These are phyloP conservation scores for Acanthurus lineatus DNA, from an alignment of 2,797 vertebrate genomes.

Conservation along the genomic window DNA sequence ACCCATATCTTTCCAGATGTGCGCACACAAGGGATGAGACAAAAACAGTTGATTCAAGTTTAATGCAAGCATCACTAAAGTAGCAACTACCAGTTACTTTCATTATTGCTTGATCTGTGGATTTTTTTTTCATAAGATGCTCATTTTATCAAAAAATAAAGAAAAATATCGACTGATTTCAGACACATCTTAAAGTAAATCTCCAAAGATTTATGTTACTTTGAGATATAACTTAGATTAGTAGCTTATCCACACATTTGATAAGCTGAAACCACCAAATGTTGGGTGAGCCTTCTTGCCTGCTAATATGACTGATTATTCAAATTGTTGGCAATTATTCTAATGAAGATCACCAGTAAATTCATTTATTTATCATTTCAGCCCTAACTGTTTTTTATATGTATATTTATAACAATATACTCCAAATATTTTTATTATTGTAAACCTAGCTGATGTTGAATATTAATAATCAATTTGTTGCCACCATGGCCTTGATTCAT, in stretches of 20 bases:
- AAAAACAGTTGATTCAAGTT: constrained; percentile 42
- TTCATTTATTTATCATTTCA: not conserved
- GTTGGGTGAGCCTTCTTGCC: not conserved
- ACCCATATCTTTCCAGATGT: constrained; percentile 29
- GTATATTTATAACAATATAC: not conserved
- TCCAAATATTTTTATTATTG: constrained; percentile 8
- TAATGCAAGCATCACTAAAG: constrained; percentile 2
- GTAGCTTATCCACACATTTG: not conserved
- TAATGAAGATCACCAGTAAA: not conserved
- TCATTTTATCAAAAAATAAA: not conserved
- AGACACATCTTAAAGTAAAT: not conserved
- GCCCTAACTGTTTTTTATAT: not conserved
- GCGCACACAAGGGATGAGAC: constrained; percentile 19
- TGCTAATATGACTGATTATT: not conserved
- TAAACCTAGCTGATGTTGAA: constrained; percentile 14
- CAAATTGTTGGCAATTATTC: not conserved
- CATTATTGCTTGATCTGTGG: constrained; percentile 1
- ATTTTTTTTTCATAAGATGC: not conserved
- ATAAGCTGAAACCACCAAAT: not conserved
- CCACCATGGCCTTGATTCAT: not conserved
- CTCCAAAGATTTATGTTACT: not conserved
- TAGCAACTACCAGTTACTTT: not conserved
- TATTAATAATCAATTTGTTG: not conserved
- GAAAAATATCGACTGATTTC: too few species aligned
- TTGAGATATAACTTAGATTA: not conserved